Evolutionary conservation across 1,140 invertebrate species (phyloP).

Genomic region (Daktulosphaira vitifoliae): DNA sequence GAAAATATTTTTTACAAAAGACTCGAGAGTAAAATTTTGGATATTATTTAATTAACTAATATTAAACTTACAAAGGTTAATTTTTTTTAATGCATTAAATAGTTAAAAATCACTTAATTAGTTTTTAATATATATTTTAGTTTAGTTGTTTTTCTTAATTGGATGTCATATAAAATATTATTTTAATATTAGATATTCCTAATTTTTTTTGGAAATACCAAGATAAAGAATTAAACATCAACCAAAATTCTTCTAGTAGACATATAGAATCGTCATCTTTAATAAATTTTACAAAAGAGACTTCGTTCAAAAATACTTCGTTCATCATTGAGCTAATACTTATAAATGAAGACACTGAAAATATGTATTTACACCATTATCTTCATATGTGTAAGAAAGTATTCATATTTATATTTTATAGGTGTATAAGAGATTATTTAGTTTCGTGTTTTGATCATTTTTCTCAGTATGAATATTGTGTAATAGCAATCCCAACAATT

Average conservation of each 20-base stretch:
- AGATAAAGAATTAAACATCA: neutral
- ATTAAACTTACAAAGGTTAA: no score
- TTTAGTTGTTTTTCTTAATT: no score
- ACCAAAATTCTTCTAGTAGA: neutral
- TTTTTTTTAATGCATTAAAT: no score
- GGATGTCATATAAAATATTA: neutral
- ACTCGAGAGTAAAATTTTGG: no score
- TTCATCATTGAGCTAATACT: conserved; percentile 13
- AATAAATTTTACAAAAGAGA: neutral
- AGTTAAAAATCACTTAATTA: no score
- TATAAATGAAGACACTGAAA: neutral
- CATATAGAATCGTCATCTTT: neutral
- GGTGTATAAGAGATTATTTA: conserved; percentile 1
- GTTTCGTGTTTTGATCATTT: neutral
- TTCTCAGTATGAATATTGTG: conserved; percentile 8
- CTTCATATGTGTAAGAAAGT: neutral
- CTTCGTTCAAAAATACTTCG: neutral
- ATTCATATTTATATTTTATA: neutral
- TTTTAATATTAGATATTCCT: neutral
- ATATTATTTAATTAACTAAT: no score
- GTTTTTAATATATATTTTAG: no score
- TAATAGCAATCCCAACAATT: neutral
- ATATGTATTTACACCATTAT: neutral
- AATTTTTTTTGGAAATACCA: neutral
- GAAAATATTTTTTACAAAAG: no score